These are phyloP conservation scores for Triplophysa tibetana DNA, from an alignment of 2,113 vertebrate genomes.

Conservation along the genomic window DNA sequence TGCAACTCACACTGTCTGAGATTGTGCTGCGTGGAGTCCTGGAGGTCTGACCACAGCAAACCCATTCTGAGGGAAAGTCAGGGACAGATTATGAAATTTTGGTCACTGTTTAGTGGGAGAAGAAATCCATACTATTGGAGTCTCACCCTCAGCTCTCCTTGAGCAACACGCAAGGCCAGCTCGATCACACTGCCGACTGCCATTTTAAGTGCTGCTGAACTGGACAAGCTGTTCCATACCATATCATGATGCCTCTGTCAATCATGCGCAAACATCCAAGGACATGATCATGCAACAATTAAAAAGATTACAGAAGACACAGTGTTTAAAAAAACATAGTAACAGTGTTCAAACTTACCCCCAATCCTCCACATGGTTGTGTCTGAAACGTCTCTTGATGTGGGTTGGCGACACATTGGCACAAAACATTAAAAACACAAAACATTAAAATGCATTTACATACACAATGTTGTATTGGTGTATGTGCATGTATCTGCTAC, in stretches of 20 bases:
- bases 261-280: not conserved
- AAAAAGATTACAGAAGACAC: not conserved
- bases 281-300: not conserved
- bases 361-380: not conserved
- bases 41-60: constrained; percentile 92
- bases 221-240: constrained; percentile 83
- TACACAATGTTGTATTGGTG: not conserved
- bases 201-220: constrained; percentile 52
- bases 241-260: not conserved
- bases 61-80: constrained; percentile 79
- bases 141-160: constrained; percentile 86
- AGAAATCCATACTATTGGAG: not conserved
- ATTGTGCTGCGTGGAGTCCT: constrained; percentile 86
- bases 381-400: not conserved
- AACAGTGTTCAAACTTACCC: not conserved
- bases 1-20: constrained; percentile 84
- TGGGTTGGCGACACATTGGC: not conserved
- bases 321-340: not conserved
- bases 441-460: not conserved
- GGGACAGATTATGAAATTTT: not conserved
- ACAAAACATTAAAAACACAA: not conserved
- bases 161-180: constrained; percentile 88
- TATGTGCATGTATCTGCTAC: not conserved
- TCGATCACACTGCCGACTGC: constrained; percentile 87
- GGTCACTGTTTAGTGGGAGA: not conserved